Base-by-base conservation (phyloP, 2,113 vertebrate genomes). In the Solea senegalensis region DNA sequence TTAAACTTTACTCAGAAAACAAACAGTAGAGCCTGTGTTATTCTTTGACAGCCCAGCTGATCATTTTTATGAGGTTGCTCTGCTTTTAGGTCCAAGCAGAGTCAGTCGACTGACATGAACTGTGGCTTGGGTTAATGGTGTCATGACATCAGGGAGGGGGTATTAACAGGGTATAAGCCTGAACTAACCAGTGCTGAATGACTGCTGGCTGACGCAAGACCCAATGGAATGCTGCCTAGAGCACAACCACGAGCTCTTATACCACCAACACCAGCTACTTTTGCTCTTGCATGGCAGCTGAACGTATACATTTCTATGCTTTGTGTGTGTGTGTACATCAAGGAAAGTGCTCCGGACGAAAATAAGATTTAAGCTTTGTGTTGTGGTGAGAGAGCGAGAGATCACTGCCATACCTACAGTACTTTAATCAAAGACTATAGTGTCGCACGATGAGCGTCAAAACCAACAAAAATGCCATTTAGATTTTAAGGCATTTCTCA, bases 161-260 rank as follows among this genome's bases (percentile, higher is more conserved):
- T 85, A 92, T 94, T 91, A 90, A 87, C 86, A 78, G 82, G 75
- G 79, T 87, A 92, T 89, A 89, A 90, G 81, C 86, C 88, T 66
- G 73, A 77, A 74, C 88, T 74, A 83, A 87, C 82, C 71, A 87
- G 80, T 72, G 81, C 78, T 89, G 88, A 91, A 91, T 91, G 87
- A 89, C 88, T 83, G 83, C 77, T 69, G 82, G 89, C 88, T 92
- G 91, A 93, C 81, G 86, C 90, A 92, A 90, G 83, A 84, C 86
- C 68, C 75, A 85, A 86, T 81, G 90, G 92, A 93, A 92, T 93
- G 90, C 76, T 90, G 90, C 86, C 82, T 67, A 53, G 69, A 87
- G 85, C 83, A 81, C 65, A 69, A 75, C 80, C 81, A 73, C 67
- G 54, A 76, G 82, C 86, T 85, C 82, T 80, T 84, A 69, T 74